phyloP scores from a whole-genome alignment of 2,888 invertebrate genomes.

The Rhogogaster chlorosoma region DNA sequence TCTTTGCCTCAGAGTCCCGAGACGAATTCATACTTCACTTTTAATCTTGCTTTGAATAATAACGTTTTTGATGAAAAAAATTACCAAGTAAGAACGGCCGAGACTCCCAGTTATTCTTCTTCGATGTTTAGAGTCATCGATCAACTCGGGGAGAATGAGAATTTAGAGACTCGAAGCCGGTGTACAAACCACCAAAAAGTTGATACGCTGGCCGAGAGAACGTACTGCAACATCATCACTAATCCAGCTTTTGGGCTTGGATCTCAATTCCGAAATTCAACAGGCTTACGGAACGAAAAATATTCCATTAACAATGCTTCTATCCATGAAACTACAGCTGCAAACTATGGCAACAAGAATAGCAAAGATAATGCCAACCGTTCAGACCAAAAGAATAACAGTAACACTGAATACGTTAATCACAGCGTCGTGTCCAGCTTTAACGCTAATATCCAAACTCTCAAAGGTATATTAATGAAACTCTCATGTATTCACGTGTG shows the following conservation, averaged over 20 bases:
- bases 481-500: background rate
- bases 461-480: constrained; percentile 4
- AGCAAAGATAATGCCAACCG: background rate
- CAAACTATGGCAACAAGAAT: background rate
- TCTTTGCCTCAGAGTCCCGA: background rate
- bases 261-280: background rate
- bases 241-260: constrained; percentile 31
- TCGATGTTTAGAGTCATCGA: background rate
- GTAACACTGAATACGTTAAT: background rate
- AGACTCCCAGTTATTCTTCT: constrained; percentile 15
- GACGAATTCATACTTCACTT: constrained; percentile 5
- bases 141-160: background rate
- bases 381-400: background rate
- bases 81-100: background rate
- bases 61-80: background rate
- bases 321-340: background rate
- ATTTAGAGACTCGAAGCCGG: background rate
- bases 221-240: constrained; percentile 13
- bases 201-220: background rate
- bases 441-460: background rate
- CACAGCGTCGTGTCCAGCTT: constrained; percentile 15
- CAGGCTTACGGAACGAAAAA: background rate
- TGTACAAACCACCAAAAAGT: background rate
- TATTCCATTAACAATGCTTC: background rate
- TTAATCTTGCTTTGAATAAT: constrained; percentile 14